Evolutionary conservation across 2,113 vertebrate species (phyloP).

Genomic region (Furnarius figulus): DNA sequence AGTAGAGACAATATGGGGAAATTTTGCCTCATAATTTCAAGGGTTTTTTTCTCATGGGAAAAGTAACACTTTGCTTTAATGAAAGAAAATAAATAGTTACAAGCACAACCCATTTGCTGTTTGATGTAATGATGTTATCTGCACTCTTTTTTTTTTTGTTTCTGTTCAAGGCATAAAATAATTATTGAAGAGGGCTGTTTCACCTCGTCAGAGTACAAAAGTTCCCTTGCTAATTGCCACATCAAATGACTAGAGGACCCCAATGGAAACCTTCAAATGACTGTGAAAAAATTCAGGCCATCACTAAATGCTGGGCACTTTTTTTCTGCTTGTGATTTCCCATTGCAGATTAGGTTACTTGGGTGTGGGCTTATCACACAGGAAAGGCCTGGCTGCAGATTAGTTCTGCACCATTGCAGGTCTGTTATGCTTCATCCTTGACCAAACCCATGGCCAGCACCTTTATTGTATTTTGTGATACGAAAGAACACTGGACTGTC

Average conservation of each 20-base stretch:
- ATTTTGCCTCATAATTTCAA: constrained; percentile 41
- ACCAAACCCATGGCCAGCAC: constrained; percentile 78
- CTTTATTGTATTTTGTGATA: constrained; percentile 79
- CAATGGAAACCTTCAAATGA: constrained; percentile 77
- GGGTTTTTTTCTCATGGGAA: constrained; percentile 84
- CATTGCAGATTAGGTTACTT: constrained; percentile 79
- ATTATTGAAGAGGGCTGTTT: constrained; percentile 83
- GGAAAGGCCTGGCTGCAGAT: constrained; percentile 81
- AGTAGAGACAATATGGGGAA: neutral
- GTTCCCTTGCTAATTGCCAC: constrained; percentile 87
- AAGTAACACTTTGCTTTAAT: constrained; percentile 77
- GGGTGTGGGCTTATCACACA: constrained; percentile 71
- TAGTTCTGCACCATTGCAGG: constrained; percentile 85
- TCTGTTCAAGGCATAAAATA: constrained; percentile 81
- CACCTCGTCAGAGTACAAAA: constrained; percentile 81
- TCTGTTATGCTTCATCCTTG: constrained; percentile 80
- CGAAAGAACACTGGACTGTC: constrained; percentile 71
- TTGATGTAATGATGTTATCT: constrained; percentile 77
- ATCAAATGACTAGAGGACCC: constrained; percentile 85
- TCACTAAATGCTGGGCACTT: constrained; percentile 66
- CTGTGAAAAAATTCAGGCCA: constrained; percentile 74
- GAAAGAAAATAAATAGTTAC: constrained; percentile 71
- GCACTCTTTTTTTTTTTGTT: constrained; percentile 70
- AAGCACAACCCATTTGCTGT: constrained; percentile 65
- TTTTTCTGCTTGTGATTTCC: constrained; percentile 69